Evolutionary conservation across 2,888 invertebrate genomes (phyloP), one percentile per base, ranked within the genome.

Genomic region (Aphidoletes aphidimyza): DNA sequence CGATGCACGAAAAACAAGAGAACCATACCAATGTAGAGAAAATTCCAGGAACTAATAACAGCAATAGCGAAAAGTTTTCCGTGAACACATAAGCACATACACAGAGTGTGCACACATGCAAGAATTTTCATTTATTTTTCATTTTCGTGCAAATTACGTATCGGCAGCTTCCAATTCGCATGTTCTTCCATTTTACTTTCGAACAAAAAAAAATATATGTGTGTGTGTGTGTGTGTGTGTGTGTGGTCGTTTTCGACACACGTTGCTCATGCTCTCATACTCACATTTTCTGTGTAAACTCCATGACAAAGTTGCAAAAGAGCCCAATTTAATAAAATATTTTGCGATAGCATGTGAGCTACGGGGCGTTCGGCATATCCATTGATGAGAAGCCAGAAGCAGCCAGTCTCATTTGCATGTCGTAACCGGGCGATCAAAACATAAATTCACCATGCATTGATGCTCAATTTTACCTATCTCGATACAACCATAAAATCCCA

Each of bases 91-190:
- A n/a, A n/a, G n/a, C n/a, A n/a, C n/a, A n/a, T n/a, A n/a, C n/a
- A n/a, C n/a, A n/a, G n/a, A n/a, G n/a, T n/a, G n/a, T n/a, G 14
- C 42, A 42, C 42, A 42, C 42, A 69, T 30, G 30, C 69, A 69
- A 69, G 69, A 69, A 14, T 11, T 69, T 69, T 69, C 69, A 69
- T 69, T 69, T 69, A 69, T 69, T 69, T 69, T 69, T 69, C 69
- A 69, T 69, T 69, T n/a, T 69, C 69, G 69, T 69, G 69, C 69
- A 69, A 69, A 69, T 69, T 69, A 69, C 69, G 17, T 69, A 69
- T 69, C 69, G 69, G 69, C 69, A 69, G 69, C 69, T 69, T 69
- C 30, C 69, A 69, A 69, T 69, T 69, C 69, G 69, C 69, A 69
- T 69, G 14, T 69, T 69, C 26, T 69, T 69, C n/a, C n/a, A 69